Conservation (phyloP, 2,888 invertebrate genomes). For the Ophonus ardosiacus region DNA sequence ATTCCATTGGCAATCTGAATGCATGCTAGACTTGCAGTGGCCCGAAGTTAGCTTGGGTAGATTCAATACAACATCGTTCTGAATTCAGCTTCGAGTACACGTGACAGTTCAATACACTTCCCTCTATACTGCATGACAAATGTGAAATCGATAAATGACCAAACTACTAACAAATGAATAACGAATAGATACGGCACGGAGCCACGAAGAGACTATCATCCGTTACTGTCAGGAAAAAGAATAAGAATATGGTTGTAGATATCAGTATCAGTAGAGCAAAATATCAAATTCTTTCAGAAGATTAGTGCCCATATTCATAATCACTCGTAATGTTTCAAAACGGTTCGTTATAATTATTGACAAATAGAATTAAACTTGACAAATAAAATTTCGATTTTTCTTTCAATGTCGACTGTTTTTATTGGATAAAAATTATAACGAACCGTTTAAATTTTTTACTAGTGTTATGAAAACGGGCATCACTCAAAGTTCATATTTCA, state of each 20-base stretch:
- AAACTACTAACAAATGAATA: slow-evolving; percentile 57
- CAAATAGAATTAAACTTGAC: no score
- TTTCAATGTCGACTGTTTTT: no score
- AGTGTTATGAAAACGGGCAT: no score
- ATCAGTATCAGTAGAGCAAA: neutral
- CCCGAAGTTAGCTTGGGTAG: slow-evolving; percentile 42
- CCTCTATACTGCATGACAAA: slow-evolving; percentile 52
- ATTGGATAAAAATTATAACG: no score
- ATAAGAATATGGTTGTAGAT: neutral
- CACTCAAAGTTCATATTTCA: no score
- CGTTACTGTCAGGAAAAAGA: slow-evolving; percentile 9
- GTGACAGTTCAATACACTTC: slow-evolving; percentile 60
- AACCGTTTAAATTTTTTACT: no score
- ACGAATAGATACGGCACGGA: slow-evolving; percentile 23
- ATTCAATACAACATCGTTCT: slow-evolving; percentile 35
- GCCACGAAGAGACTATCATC: neutral
- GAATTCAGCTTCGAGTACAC: slow-evolving; percentile 38
- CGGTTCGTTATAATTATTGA: no score
- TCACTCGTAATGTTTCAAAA: no score
- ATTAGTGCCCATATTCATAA: no score
- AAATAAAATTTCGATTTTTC: no score
- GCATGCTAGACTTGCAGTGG: neutral
- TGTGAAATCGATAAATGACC: slow-evolving; percentile 61
- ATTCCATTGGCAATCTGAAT: neutral
- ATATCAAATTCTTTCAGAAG: neutral